Evolutionary conservation across 2,888 invertebrate species (phyloP).

Genomic region (Ptychoptera contaminata): DNA sequence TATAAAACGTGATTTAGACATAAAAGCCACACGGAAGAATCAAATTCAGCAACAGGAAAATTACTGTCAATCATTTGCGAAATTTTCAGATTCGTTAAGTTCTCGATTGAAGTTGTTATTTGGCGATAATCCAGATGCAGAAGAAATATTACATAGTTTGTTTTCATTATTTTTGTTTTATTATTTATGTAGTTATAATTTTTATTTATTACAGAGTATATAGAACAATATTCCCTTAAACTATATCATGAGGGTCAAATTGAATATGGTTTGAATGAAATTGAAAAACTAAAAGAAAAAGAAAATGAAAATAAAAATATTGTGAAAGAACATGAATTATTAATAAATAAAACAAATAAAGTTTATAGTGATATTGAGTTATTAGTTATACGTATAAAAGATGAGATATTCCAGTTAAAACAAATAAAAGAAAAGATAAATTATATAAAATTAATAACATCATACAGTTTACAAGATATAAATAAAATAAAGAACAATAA

Average conservation of each 20-base stretch:
- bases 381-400: not conserved
- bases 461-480: not conserved
- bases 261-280: not conserved
- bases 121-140: no score
- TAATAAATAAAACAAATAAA: not conserved
- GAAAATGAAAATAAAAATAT: not conserved
- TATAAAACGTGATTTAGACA: no score
- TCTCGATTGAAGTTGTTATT: no score
- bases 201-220: not conserved
- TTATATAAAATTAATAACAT: not conserved
- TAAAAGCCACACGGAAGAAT: no score
- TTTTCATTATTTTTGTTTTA: no score
- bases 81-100: no score
- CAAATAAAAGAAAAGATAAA: not conserved
- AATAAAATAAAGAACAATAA: not conserved
- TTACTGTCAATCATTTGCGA: no score
- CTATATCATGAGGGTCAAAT: not conserved
- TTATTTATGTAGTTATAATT: no score
- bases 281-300: not conserved
- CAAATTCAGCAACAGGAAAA: no score
- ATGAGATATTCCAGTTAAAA: not conserved
- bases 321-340: not conserved
- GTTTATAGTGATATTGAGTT: slow-evolving; percentile 1
- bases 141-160: no score
- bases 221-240: not conserved